phyloP scores from a whole-genome alignment of 2,797 vertebrate species.

The Astyanax mexicanus region DNA sequence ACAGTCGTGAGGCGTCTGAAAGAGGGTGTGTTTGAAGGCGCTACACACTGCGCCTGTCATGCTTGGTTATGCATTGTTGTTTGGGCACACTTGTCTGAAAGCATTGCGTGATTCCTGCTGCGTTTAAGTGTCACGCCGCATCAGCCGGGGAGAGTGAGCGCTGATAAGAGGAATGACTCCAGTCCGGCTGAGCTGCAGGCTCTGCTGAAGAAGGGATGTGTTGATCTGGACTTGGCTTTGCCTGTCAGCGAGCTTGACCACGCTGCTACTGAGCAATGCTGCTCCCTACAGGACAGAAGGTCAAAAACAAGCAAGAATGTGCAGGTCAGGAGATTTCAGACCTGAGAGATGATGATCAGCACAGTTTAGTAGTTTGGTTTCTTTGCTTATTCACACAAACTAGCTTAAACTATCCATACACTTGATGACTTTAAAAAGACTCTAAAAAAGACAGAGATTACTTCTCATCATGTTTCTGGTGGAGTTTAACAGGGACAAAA shows the following conservation, averaged over 20 bases:
- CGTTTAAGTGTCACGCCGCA: slow-evolving; percentile 49
- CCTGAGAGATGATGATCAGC: background rate
- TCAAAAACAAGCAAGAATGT: slow-evolving; percentile 34
- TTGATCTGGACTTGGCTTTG: slow-evolving; percentile 35
- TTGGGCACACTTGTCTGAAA: slow-evolving; percentile 51
- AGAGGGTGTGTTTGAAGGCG: slow-evolving; percentile 59
- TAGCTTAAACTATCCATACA: too few relatives aligned
- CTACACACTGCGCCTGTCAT: slow-evolving; percentile 50
- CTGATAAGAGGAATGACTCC: slow-evolving; percentile 58
- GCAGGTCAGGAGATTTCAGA: background rate
- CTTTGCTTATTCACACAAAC: too few relatives aligned
- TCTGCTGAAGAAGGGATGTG: slow-evolving; percentile 47
- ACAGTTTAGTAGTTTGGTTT: too few relatives aligned
- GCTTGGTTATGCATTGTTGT: slow-evolving; percentile 53
- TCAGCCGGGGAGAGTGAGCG: slow-evolving; percentile 63
- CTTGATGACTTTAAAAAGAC: too few relatives aligned
- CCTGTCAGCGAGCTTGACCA: background rate
- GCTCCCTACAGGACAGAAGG: slow-evolving; percentile 65
- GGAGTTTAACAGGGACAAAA: too few relatives aligned
- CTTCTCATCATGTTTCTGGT: too few relatives aligned
- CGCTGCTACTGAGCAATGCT: slow-evolving; percentile 66
- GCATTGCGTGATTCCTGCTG: slow-evolving; percentile 44
- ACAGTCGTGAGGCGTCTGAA: slow-evolving; percentile 68
- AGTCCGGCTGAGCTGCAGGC: slow-evolving; percentile 40
- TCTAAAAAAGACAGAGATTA: too few relatives aligned